A percentile compares a stretch with the other conserved stretches of the same genome.
These are phyloP conservation scores for Apodemus sylvaticus DNA, from an alignment of 2,113 vertebrate genomes.

Conservation along the genomic window DNA sequence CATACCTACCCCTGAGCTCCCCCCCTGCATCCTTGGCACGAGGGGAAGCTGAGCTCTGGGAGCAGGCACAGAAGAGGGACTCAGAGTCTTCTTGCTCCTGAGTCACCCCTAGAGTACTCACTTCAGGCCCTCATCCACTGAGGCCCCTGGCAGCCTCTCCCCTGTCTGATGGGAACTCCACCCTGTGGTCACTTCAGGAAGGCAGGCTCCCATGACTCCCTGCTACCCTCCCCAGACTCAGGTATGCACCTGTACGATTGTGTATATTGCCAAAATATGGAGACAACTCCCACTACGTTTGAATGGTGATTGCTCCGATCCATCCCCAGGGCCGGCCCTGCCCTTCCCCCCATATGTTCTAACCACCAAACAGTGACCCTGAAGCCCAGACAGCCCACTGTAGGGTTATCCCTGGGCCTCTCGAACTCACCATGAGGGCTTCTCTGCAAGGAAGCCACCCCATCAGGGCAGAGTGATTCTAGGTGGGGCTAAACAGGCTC, in stretches of 20 bases:
- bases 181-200: neutral
- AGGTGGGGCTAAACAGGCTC: slow-evolving; percentile 53
- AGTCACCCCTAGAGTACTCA: slow-evolving; percentile 66
- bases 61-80: slow-evolving; percentile 50
- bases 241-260: neutral
- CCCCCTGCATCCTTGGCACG: neutral
- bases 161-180: neutral
- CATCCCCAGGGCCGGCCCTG: neutral
- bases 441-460: neutral
- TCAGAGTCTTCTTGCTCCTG: slow-evolving; percentile 61
- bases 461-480: neutral
- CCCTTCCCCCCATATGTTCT: too few species aligned
- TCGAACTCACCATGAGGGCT: neutral
- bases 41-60: slow-evolving; percentile 28
- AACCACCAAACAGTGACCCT: neutral
- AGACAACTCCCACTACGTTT: neutral
- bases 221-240: neutral
- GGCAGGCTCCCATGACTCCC: neutral
- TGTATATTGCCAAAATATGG: neutral
- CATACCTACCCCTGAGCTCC: slow-evolving; percentile 19
- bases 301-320: neutral
- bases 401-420: neutral
- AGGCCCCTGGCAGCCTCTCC: neutral
- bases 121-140: neutral
- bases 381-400: neutral